Evolutionary conservation across 2,113 vertebrate genomes (phyloP).

Genomic region (Calyptommatus sinebrachiatus): DNA sequence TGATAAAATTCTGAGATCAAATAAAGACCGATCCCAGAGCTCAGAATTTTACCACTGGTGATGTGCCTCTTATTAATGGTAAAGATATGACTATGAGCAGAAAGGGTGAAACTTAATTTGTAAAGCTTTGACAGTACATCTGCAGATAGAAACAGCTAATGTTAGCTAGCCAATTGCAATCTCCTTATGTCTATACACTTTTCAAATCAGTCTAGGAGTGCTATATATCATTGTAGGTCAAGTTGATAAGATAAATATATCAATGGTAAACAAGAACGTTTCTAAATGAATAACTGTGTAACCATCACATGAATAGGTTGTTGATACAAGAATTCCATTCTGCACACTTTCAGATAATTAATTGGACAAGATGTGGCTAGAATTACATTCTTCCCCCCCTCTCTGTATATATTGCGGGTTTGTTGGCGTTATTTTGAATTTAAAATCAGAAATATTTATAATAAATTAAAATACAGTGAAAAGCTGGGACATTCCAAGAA

Average conservation of each 20-base stretch:
- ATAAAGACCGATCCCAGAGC: not conserved
- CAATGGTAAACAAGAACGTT: slow-evolving; percentile 10
- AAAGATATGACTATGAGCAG: not conserved
- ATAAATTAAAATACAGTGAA: not conserved
- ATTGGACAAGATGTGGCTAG: not conserved
- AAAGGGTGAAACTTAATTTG: not conserved
- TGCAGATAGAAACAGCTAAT: not conserved
- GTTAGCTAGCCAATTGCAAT: slow-evolving; percentile 1
- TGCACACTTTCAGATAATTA: not conserved
- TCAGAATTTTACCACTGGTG: not conserved
- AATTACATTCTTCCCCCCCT: not conserved
- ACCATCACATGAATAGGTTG: slow-evolving; percentile 3
- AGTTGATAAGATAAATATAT: slow-evolving; percentile 26
- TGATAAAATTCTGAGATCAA: not conserved
- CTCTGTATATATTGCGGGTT: not conserved
- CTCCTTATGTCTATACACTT: slow-evolving; percentile 3
- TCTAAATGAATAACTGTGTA: slow-evolving; percentile 10
- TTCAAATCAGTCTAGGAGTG: slow-evolving; percentile 1
- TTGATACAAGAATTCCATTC: not conserved
- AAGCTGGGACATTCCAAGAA: not conserved
- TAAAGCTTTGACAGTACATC: not conserved
- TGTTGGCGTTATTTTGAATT: not conserved
- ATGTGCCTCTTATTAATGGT: too few species aligned
- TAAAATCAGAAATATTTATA: not conserved
- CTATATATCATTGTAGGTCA: slow-evolving; percentile 23